Evolutionary conservation across 2,888 invertebrate genomes (phyloP), one percentile per base, ranked within the genome.

Genomic region (Eupithecia abbreviata): DNA sequence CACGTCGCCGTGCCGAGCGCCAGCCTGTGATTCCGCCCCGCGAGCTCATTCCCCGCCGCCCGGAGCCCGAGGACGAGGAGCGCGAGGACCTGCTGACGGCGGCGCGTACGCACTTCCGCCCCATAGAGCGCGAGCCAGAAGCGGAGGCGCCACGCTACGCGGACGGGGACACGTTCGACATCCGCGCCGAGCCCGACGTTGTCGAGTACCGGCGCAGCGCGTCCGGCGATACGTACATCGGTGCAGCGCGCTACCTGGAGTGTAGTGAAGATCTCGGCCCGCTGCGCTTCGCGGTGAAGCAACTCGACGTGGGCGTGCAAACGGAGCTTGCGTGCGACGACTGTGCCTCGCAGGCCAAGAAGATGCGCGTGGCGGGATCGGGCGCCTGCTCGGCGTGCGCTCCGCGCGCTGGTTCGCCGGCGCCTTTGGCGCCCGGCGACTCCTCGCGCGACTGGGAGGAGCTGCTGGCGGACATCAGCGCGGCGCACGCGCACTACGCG

Each of bases 91-190:
- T 98, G 82, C 95, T 98, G 79, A 97, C 97, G 30, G 97, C 98
- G 9, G 95, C 96, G 81, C 96, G 96, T 81, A 98, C 98, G 77
- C 98, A 98, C 92, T 98, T 98, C 93, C 96, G 97, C 82, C 98
- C 98, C 18, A 98, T 98, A 84, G 96, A 96, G 84, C 96, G 96
- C 84, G 95, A 95, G 81, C 83, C 88, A 71, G 90, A 90, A 65
- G 89, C 90, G 72, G 90, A 89, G 79, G 84, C 83, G 75, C 78
- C 89, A 87, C 90, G 91, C 73, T 96, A 96, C 89, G 96, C 95
- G 49, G 97, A 97, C 90, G 97, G 97, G 72, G 96, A 97, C 83
- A 96, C 97, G 18, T 97, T 97, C 91, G 95, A 96, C 82, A 96
- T 97, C 83, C 91, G 94, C 83, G 95, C 94, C 85, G 96, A 95